Percentiles rank a stretch among this genome's conserved stretches.
Evolutionary conservation across 2,113 vertebrate species (phyloP).

Genomic region (Calcarius ornatus): DNA sequence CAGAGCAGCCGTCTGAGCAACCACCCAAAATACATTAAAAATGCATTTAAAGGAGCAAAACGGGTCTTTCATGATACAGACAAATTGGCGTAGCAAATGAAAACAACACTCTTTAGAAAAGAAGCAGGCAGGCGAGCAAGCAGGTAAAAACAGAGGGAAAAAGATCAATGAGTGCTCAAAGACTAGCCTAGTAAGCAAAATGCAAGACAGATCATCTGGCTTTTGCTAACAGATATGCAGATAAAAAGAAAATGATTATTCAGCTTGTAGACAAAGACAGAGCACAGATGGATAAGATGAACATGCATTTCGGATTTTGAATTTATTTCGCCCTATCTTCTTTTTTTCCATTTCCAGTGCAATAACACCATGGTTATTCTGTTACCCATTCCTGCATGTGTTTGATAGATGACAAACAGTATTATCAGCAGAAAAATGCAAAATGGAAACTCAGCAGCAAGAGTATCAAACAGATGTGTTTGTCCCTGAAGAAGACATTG

Average conservation of each 20-base stretch:
- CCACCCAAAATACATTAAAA: not conserved
- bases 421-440: not conserved
- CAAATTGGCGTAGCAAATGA: not conserved
- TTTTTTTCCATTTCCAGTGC: not conserved
- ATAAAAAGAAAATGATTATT: not conserved
- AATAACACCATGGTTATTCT: not conserved
- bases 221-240: not conserved
- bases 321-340: not conserved
- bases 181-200: not conserved
- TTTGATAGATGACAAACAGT: not conserved
- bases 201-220: not conserved
- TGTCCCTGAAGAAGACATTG: not conserved
- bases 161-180: not conserved
- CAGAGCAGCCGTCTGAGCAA: not conserved
- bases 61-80: not conserved
- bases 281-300: not conserved
- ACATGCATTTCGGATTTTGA: not conserved
- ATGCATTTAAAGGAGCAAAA: not conserved
- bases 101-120: not conserved
- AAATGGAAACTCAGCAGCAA: not conserved
- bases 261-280: not conserved
- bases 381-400: not conserved
- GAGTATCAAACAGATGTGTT: not conserved
- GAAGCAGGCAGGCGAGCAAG: not conserved
- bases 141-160: not conserved